Evolutionary conservation across 2,888 invertebrate genomes (phyloP).

Genomic region (Phanerotoma sp.): DNA sequence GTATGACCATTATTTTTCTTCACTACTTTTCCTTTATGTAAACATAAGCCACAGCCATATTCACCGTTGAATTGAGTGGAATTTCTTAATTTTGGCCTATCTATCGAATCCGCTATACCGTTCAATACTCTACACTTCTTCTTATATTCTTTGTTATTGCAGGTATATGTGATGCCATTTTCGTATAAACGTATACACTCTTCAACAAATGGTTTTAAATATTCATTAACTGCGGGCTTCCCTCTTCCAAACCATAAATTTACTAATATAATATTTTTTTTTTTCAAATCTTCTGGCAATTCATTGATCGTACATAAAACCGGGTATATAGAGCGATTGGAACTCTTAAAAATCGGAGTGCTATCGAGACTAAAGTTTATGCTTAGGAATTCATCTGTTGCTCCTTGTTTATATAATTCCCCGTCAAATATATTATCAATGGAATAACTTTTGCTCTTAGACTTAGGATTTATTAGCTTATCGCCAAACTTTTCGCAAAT

Average conservation of each 20-base stretch:
- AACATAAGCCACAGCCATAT: not conserved
- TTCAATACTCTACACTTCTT: not conserved
- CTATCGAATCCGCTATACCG: not conserved
- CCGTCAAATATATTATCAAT: constrained; percentile 1
- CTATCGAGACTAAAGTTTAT: constrained; percentile 2
- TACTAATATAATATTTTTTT: no score
- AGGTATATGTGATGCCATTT: not conserved
- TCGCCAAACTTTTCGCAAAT: not conserved
- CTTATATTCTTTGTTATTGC: not conserved
- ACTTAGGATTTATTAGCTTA: not conserved
- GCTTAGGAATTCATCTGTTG: not conserved
- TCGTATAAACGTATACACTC: not conserved
- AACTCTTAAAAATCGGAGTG: not conserved
- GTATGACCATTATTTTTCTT: not conserved
- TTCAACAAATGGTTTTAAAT: not conserved
- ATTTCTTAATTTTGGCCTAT: not conserved
- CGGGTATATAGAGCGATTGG: not conserved
- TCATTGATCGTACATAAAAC: constrained; percentile 10
- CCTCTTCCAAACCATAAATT: constrained; percentile 2
- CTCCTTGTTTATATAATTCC: not conserved
- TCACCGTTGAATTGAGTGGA: not conserved
- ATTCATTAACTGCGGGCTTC: not conserved
- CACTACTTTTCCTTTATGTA: not conserved
- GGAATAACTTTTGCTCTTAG: not conserved
- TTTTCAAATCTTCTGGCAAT: no score